These are phyloP conservation scores for Argyrosomus japonicus DNA, from an alignment of 2,113 vertebrate species.

Conservation along the genomic window DNA sequence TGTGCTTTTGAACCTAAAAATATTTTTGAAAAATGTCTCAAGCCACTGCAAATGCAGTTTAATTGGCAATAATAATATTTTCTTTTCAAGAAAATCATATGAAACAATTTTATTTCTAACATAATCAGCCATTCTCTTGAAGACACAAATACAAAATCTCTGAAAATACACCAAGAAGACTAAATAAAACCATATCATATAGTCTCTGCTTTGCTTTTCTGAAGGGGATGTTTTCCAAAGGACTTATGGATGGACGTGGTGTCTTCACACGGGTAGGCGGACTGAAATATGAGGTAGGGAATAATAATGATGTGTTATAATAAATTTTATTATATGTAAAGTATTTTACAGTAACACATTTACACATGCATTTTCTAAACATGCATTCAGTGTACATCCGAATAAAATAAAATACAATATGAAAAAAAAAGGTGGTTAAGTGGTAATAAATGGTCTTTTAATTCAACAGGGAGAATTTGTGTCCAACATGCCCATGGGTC, in stretches of 20 bases:
- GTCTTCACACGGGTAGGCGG: slow-evolving; percentile 87
- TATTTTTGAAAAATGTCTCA: too few relatives aligned
- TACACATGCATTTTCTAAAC: not conserved
- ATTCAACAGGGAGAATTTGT: slow-evolving; percentile 89
- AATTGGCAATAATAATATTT: not conserved
- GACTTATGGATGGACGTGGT: slow-evolving; percentile 91
- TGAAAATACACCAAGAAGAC: not conserved
- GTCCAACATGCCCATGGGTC: slow-evolving; percentile 85
- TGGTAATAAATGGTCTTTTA: not conserved
- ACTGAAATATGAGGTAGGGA: slow-evolving; percentile 90
- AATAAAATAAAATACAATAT: not conserved
- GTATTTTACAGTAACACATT: not conserved
- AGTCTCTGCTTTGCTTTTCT: slow-evolving; percentile 43
- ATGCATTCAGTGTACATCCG: not conserved
- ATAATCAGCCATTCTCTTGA: not conserved
- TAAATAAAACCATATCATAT: not conserved
- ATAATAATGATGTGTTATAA: not conserved
- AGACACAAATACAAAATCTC: not conserved
- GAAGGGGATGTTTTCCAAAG: slow-evolving; percentile 91
- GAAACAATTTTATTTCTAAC: too few relatives aligned
- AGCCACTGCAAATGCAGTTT: not conserved
- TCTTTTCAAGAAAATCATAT: too few relatives aligned
- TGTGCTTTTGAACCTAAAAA: too few relatives aligned
- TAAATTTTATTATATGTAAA: not conserved
- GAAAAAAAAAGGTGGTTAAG: not conserved